phyloP scores from a whole-genome alignment of 53 echinoderm and acorn worm species.

The Zoroaster sp. region DNA sequence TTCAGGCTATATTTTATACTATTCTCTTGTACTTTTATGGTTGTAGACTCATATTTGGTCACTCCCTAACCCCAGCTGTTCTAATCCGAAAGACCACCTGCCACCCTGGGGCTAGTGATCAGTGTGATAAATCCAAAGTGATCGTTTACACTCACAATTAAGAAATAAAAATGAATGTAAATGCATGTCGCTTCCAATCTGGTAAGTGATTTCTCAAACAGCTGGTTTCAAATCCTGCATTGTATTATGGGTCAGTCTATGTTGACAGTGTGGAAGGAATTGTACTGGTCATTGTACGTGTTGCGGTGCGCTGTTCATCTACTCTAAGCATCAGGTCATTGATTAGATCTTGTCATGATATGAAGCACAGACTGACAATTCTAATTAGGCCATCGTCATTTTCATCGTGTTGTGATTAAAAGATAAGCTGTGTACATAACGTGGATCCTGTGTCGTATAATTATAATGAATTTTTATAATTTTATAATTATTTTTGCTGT shows the following conservation, averaged over 20 bases:
- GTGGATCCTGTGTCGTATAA: too few species aligned
- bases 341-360: too few species aligned
- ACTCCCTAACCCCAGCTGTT: background rate
- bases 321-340: too few species aligned
- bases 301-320: too few species aligned
- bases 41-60: background rate
- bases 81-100: constrained; percentile 9
- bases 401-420: too few species aligned
- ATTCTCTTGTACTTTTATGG: background rate
- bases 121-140: background rate
- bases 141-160: constrained; percentile 26
- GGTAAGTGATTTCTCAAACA: constrained; percentile 16
- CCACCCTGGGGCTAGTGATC: background rate
- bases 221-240: background rate
- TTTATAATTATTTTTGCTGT: too few species aligned
- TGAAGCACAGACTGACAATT: too few species aligned
- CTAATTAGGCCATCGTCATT: too few species aligned
- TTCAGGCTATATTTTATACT: background rate
- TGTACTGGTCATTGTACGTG: background rate
- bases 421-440: too few species aligned
- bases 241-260: background rate
- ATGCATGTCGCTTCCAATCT: constrained; percentile 9
- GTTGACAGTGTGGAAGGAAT: background rate
- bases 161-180: constrained; percentile 50
- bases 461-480: too few species aligned